A percentile compares a stretch with the other conserved stretches of the same genome.
phyloP scores from a whole-genome alignment of 2,888 invertebrate species.

The Tenthredo notha region DNA sequence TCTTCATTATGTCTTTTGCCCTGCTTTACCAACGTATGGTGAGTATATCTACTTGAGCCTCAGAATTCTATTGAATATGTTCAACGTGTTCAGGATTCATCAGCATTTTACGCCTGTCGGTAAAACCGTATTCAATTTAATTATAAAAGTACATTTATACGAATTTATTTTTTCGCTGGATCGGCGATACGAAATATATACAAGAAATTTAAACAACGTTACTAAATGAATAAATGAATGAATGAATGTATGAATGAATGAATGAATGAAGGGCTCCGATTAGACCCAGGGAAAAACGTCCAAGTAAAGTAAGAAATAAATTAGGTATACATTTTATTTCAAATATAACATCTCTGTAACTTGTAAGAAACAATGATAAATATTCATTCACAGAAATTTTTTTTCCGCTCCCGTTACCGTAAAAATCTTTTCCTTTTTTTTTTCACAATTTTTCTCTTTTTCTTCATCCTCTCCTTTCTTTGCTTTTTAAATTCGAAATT shows the following conservation, averaged over 20 bases:
- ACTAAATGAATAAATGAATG: neutral
- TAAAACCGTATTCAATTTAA: slow-evolving; percentile 27
- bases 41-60: neutral
- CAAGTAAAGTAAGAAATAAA: neutral
- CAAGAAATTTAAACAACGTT: neutral
- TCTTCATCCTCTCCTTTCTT: neutral
- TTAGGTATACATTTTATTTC: slow-evolving; percentile 47
- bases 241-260: neutral
- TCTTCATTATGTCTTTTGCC: neutral
- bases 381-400: slow-evolving; percentile 10
- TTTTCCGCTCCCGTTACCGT: neutral
- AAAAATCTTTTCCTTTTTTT: neutral
- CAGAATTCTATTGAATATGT: slow-evolving; percentile 23
- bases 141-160: neutral
- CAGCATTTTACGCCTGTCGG: slow-evolving; percentile 29
- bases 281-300: neutral
- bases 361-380: slow-evolving; percentile 30
- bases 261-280: neutral
- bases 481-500: neutral
- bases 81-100: slow-evolving; percentile 7
- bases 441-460: neutral
- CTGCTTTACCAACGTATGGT: slow-evolving; percentile 46
- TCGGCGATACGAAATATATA: neutral
- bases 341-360: slow-evolving; percentile 45
- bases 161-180: neutral